A percentile compares a stretch with the other conserved stretches of the same genome.
These are phyloP conservation scores for Oryzias curvinotus DNA, from an alignment of 2,113 vertebrate genomes.

Conservation along the genomic window DNA sequence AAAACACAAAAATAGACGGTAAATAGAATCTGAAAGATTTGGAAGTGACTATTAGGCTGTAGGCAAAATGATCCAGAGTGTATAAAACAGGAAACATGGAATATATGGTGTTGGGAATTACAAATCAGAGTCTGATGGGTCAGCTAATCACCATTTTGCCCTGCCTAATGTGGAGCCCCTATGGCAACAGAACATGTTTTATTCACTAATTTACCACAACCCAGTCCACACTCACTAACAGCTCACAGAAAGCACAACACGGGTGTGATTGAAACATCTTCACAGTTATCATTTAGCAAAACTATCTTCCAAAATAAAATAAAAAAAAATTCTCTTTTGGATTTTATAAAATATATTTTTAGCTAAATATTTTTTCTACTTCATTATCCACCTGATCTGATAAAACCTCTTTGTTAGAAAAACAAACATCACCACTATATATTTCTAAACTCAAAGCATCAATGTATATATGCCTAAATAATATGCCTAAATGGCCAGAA, in stretches of 20 bases:
- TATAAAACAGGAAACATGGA: conserved; percentile 25
- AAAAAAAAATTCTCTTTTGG: too few species aligned
- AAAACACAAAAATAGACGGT: too few species aligned
- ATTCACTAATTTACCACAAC: conserved; percentile 80
- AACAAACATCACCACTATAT: too few species aligned
- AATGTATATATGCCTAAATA: too few species aligned
- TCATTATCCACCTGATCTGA: too few species aligned
- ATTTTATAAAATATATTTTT: too few species aligned
- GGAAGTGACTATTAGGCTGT: neutral
- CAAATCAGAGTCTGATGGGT: conserved; percentile 77
- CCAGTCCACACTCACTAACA: conserved; percentile 62
- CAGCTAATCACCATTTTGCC: conserved; percentile 83
- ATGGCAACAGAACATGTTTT: conserved; percentile 84
- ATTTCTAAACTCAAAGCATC: too few species aligned
- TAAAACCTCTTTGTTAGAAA: too few species aligned
- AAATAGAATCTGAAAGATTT: too few species aligned
- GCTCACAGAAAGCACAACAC: conserved; percentile 50
- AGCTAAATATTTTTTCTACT: too few species aligned
- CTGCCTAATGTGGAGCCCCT: conserved; percentile 79
- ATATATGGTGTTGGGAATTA: conserved; percentile 73
- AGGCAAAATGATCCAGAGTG: conserved; percentile 7
- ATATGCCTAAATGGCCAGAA: too few species aligned
- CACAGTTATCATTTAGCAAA: neutral
- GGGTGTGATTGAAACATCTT: conserved; percentile 8
- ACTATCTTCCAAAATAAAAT: too few species aligned